phyloP scores from a whole-genome alignment of 2,113 vertebrate genomes.

The Elanus axillaris region DNA sequence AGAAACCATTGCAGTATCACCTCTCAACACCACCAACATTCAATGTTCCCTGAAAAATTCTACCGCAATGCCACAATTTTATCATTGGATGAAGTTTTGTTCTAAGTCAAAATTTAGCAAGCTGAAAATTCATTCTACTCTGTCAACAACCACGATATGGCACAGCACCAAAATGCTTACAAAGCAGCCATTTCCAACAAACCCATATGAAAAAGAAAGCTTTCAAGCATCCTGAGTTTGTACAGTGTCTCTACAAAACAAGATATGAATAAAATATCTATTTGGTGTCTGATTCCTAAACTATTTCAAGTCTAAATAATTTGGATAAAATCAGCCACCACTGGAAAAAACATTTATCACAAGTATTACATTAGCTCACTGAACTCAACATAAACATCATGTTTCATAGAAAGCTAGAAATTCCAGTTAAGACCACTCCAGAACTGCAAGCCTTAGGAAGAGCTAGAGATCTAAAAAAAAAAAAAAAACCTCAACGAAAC shows the following conservation, averaged over 20 bases:
- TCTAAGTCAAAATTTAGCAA: background rate
- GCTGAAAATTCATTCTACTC: background rate
- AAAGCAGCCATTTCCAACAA: background rate
- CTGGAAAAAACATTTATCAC: background rate
- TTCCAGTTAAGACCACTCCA: background rate
- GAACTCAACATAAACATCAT: background rate
- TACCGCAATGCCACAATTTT: background rate
- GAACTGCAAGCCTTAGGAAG: background rate
- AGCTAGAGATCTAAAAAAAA: background rate
- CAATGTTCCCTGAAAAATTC: background rate
- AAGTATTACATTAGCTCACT: background rate
- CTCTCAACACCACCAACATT: background rate
- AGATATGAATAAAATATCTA: background rate
- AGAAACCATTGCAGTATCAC: background rate
- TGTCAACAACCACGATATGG: background rate
- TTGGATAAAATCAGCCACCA: background rate
- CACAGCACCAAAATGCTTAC: background rate
- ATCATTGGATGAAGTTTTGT: background rate
- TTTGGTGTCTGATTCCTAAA: background rate
- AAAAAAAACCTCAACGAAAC: no score
- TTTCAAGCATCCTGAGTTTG: background rate
- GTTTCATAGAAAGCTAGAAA: background rate
- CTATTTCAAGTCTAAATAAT: background rate
- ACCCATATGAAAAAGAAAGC: background rate
- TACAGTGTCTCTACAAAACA: background rate